Conservation (phyloP, 2,797 vertebrate genomes). For the Falco cherrug region DNA sequence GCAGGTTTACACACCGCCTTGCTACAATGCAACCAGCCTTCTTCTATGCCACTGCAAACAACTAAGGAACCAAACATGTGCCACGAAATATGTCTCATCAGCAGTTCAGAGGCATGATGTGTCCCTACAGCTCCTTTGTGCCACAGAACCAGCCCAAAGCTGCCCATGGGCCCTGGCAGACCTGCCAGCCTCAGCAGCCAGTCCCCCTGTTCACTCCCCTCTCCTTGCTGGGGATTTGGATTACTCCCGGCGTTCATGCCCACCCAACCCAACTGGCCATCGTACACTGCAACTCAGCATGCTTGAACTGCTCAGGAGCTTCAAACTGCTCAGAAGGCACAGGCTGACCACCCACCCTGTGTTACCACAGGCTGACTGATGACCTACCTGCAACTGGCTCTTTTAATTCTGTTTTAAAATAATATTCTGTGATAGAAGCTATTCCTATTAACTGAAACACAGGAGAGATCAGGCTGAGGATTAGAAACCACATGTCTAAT, state of each 20-base stretch:
- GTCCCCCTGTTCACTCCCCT: not conserved
- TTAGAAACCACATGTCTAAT: conserved; percentile 6
- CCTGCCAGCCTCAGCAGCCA: not conserved
- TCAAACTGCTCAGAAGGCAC: not conserved
- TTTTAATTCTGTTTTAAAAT: not conserved
- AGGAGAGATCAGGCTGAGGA: not conserved
- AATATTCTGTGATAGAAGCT: not conserved
- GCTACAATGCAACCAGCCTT: not conserved
- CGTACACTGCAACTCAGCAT: fast-evolving
- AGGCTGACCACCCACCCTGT: not conserved
- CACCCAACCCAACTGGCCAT: not conserved
- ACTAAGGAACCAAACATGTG: fast-evolving
- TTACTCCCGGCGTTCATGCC: not conserved
- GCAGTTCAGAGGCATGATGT: not conserved
- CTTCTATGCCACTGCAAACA: not conserved
- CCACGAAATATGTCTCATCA: fast-evolving
- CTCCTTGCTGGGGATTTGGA: not conserved
- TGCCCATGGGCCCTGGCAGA: not conserved
- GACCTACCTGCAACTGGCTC: not conserved
- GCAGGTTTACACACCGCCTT: not conserved
- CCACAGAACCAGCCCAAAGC: not conserved
- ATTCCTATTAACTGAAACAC: not conserved
- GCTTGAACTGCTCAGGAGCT: not conserved
- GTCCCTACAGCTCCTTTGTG: not conserved
- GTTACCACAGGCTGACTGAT: not conserved